These are phyloP conservation scores for Lasioglossum oenotherae DNA, from an alignment of 2,888 invertebrate species.

Conservation along the genomic window DNA sequence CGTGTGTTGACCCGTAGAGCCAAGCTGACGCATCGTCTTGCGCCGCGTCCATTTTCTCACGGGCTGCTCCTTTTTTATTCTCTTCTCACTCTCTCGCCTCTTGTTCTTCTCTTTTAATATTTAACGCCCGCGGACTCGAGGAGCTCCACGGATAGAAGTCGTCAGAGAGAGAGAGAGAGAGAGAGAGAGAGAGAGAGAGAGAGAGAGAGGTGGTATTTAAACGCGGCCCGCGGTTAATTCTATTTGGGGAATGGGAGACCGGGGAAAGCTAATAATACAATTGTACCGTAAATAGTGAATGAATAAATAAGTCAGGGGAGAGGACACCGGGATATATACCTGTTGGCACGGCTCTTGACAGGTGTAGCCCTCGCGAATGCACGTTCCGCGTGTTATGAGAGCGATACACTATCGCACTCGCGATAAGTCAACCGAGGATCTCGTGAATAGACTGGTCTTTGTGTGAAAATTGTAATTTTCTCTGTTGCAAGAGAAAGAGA, in stretches of 20 bases:
- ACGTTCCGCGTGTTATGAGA: background rate
- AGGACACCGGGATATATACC: background rate
- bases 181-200: background rate
- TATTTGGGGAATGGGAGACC: slow-evolving; percentile 17
- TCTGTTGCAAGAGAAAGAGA: too few relatives aligned
- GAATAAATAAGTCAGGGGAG: slow-evolving; percentile 10
- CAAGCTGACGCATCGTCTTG: slow-evolving; percentile 17
- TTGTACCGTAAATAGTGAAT: slow-evolving; percentile 7
- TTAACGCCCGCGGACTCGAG: slow-evolving; percentile 8
- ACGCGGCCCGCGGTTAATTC: slow-evolving; percentile 21
- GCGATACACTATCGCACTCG: background rate
- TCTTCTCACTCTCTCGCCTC: background rate
- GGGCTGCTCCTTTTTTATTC: background rate
- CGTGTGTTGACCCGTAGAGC: slow-evolving; percentile 10
- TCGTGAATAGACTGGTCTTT: too few relatives aligned
- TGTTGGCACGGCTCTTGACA: background rate
- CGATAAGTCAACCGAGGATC: background rate
- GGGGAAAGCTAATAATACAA: slow-evolving; percentile 24
- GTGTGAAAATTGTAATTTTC: too few relatives aligned
- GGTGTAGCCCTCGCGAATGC: background rate
- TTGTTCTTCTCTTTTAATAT: slow-evolving; percentile 22
- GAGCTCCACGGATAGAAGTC: background rate
- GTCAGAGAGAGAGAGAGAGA: background rate
- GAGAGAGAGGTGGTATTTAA: slow-evolving; percentile 9
- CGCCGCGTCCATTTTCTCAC: slow-evolving; percentile 17